Evolutionary conservation across 2,113 vertebrate genomes (phyloP).

Genomic region (Amia ocellicauda): DNA sequence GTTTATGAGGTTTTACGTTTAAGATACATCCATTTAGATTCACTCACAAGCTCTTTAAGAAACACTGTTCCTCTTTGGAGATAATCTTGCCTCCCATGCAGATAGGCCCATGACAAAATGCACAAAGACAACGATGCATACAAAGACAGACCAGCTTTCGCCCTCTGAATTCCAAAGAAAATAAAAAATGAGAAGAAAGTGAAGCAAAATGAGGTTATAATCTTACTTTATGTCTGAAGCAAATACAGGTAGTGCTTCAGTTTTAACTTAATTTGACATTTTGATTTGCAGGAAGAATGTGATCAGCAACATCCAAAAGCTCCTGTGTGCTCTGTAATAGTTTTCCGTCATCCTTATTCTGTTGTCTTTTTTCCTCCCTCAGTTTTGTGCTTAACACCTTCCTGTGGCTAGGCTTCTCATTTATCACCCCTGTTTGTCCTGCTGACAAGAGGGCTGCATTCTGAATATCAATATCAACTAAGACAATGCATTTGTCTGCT

Average conservation of each 20-base stretch:
- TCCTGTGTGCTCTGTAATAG: not conserved
- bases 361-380: constrained; percentile 49
- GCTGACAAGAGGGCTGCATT: constrained; percentile 70
- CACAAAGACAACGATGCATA: no score
- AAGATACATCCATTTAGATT: not conserved
- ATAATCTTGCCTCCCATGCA: no score
- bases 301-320: constrained; percentile 6
- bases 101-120: no score
- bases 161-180: no score
- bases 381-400: constrained; percentile 79
- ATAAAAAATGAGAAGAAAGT: no score
- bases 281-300: not conserved
- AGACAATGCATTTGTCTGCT: constrained; percentile 62
- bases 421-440: constrained; percentile 78
- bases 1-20: not conserved
- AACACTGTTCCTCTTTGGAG: not conserved
- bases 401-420: constrained; percentile 72
- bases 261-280: constrained; percentile 4
- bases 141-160: not conserved
- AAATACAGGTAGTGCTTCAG: not conserved
- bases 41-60: not conserved
- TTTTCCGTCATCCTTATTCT: constrained; percentile 10
- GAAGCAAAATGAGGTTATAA: not conserved
- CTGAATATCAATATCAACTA: constrained; percentile 80
- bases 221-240: not conserved